Evolutionary conservation across 1,140 invertebrate species (phyloP).

Genomic region (Potamilus streckersoni): DNA sequence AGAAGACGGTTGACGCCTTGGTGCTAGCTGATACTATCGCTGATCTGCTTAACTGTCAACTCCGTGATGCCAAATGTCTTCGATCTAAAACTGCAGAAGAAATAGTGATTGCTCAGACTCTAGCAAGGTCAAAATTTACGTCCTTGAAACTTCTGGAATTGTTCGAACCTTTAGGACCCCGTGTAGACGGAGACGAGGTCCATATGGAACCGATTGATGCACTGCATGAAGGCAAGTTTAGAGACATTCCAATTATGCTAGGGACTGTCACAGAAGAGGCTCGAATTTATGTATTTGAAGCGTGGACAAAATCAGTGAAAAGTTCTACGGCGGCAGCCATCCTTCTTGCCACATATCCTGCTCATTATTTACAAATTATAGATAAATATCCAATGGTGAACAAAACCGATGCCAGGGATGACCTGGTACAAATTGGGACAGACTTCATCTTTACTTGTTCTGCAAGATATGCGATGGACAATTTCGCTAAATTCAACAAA

Average conservation of each 20-base stretch:
- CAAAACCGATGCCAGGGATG: constrained; percentile 29
- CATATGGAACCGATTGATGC: constrained; percentile 19
- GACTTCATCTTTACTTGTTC: constrained; percentile 42
- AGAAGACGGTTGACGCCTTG: constrained; percentile 33
- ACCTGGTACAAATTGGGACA: constrained; percentile 28
- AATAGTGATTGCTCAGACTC: constrained; percentile 16
- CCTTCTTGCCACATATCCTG: constrained; percentile 4
- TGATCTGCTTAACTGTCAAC: constrained; percentile 6
- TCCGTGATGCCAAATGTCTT: constrained; percentile 5
- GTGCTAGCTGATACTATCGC: constrained; percentile 13
- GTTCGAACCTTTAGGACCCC: constrained; percentile 45
- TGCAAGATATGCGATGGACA: constrained; percentile 26
- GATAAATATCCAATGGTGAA: constrained; percentile 32
- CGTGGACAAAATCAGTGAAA: constrained; percentile 25
- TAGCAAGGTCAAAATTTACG: constrained; percentile 25
- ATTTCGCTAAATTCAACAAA: constrained; percentile 24
- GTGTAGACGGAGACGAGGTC: constrained; percentile 35
- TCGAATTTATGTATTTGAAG: constrained; percentile 39
- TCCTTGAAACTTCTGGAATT: constrained; percentile 38
- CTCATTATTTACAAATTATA: constrained; percentile 5
- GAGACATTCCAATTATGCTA: constrained; percentile 39
- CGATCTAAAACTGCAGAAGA: constrained; percentile 10
- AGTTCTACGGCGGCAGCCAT: constrained; percentile 7
- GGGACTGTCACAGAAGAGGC: constrained; percentile 42
- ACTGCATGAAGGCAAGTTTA: constrained; percentile 23